Percentiles rank a stretch among this genome's conserved stretches.
Conservation (phyloP, 2,113 vertebrate genomes). For the Tamias sibiricus region DNA sequence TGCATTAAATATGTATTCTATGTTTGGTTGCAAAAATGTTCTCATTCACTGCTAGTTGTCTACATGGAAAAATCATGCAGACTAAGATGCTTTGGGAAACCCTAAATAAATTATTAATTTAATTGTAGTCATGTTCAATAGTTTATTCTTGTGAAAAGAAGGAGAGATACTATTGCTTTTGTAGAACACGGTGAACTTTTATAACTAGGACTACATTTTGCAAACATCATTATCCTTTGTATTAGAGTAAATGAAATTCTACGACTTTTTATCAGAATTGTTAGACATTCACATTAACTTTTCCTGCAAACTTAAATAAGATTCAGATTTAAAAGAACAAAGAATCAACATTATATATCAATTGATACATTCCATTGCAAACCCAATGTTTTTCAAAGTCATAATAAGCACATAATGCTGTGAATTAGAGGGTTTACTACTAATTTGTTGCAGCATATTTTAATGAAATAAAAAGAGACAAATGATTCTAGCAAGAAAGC, state of each 20-base stretch:
- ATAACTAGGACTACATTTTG: conserved; percentile 46
- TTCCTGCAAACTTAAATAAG: neutral
- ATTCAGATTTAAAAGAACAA: neutral
- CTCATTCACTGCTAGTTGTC: neutral
- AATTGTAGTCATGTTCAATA: conserved; percentile 81
- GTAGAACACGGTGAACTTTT: conserved; percentile 60
- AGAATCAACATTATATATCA: neutral
- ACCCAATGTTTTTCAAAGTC: neutral
- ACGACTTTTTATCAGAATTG: neutral
- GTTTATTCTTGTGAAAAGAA: conserved; percentile 62
- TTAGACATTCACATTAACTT: neutral
- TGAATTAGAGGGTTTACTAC: neutral
- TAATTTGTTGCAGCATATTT: neutral
- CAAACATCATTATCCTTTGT: conserved; percentile 71
- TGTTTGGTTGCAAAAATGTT: neutral
- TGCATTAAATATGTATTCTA: conserved; percentile 20
- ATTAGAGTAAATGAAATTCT: conserved; percentile 22
- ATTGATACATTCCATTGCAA: neutral
- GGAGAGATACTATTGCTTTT: neutral
- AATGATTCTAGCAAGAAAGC: neutral
- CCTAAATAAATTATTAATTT: conserved; percentile 84
- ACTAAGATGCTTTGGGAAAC: conserved; percentile 70
- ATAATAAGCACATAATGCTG: neutral
- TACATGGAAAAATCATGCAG: conserved; percentile 48
- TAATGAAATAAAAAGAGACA: neutral